phyloP scores from a whole-genome alignment of 2,797 vertebrate species.

The Eulemur albifrons region DNA sequence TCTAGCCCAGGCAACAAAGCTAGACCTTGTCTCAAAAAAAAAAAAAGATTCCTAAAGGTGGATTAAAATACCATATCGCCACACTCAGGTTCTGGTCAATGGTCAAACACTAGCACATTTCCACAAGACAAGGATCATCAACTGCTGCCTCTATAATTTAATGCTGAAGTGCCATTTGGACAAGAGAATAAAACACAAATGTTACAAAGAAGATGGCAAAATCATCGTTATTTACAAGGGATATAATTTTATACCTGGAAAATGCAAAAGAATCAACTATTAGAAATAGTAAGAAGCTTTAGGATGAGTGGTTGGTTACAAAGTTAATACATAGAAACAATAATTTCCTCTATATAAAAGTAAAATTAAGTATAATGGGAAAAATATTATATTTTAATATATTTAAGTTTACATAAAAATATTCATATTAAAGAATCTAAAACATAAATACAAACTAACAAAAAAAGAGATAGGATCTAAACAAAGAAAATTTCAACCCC shows the following conservation, averaged over 20 bases:
- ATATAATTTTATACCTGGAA: not conserved
- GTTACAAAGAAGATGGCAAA: not conserved
- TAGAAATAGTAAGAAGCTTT: not conserved
- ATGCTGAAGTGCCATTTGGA: not conserved
- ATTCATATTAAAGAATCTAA: not conserved
- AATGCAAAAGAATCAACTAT: not conserved
- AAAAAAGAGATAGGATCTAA: not conserved
- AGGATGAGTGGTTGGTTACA: not conserved
- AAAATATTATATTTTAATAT: not conserved
- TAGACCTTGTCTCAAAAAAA: too few species aligned
- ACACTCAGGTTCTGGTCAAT: not conserved
- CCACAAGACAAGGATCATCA: not conserved
- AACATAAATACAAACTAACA: not conserved
- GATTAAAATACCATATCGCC: not conserved
- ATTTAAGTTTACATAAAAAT: not conserved
- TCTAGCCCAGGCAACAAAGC: too few species aligned
- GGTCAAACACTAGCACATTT: rapidly evolving
- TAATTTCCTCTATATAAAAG: not conserved
- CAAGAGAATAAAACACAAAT: not conserved
- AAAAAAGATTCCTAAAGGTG: too few species aligned
- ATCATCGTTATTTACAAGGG: not conserved
- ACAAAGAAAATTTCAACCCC: not conserved
- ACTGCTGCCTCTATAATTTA: not conserved
- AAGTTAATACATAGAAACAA: not conserved
- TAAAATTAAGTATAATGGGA: not conserved